phyloP scores from a whole-genome alignment of 30 jellyfish, hydroid and myxozoan species.

The Morbakka virulenta region DNA sequence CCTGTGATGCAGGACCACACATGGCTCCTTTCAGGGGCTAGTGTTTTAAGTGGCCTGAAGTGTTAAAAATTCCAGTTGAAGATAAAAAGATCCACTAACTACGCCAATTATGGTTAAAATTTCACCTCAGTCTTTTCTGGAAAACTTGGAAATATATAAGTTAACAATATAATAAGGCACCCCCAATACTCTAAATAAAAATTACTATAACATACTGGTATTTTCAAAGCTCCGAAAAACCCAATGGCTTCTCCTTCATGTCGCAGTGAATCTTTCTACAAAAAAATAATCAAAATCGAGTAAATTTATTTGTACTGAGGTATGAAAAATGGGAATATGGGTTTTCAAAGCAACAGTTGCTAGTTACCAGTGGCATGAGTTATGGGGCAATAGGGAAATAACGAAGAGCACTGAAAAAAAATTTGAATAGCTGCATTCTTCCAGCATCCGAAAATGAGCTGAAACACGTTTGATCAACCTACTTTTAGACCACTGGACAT shows the following conservation, averaged over 20 bases:
- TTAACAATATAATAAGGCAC: neutral
- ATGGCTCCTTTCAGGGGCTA: no score
- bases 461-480: no score
- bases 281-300: no score
- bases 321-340: neutral
- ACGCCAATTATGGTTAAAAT: neutral
- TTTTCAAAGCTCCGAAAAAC: slow-evolving; percentile 43
- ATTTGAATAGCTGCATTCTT: no score
- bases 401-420: no score
- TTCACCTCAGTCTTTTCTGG: neutral
- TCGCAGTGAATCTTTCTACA: neutral
- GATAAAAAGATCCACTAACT: neutral
- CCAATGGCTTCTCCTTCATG: slow-evolving; percentile 55
- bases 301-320: slow-evolving; percentile 20
- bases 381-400: no score
- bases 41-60: no score
- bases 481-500: no score
- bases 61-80: no score
- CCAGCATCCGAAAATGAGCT: no score
- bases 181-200: neutral
- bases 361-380: no score
- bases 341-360: neutral
- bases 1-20: no score
- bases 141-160: neutral
- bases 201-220: slow-evolving; percentile 42